phyloP scores from a whole-genome alignment of 2,888 invertebrate species.

The Lepeophtheirus nordmannii region DNA sequence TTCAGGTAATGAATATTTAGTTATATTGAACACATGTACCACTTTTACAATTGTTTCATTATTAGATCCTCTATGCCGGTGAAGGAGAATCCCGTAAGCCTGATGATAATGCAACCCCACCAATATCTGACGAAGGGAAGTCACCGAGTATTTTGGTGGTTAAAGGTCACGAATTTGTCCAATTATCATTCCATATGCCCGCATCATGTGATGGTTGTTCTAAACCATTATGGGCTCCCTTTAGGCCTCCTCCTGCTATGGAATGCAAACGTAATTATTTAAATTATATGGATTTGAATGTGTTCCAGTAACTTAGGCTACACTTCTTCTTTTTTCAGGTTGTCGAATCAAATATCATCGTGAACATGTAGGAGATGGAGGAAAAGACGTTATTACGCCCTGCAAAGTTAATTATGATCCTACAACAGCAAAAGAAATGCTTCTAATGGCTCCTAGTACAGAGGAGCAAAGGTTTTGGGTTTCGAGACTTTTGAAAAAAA shows the following conservation, averaged over 20 bases:
- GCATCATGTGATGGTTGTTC: conserved; percentile 95
- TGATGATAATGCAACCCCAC: conserved; percentile 31
- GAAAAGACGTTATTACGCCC: conserved; percentile 71
- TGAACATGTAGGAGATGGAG: conserved; percentile 73
- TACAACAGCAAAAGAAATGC: conserved; percentile 76
- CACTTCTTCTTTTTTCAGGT: conserved; percentile 44
- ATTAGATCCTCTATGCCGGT: conserved; percentile 80
- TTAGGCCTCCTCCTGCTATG: conserved; percentile 89
- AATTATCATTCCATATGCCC: conserved; percentile 93
- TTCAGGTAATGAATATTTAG: conserved; percentile 44
- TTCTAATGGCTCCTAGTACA: conserved; percentile 65
- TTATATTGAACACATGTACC: neutral
- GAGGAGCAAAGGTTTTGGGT: conserved; percentile 81
- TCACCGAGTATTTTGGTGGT: conserved; percentile 23
- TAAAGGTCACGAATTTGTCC: conserved; percentile 77
- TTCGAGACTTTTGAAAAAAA: conserved; percentile 69
- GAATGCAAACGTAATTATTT: conserved; percentile 66
- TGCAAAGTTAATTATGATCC: conserved; percentile 82
- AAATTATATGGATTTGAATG: neutral
- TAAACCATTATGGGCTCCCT: conserved; percentile 91
- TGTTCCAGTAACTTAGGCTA: conserved; percentile 22
- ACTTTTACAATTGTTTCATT: neutral
- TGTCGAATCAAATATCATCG: conserved; percentile 95
- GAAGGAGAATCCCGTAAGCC: conserved; percentile 60
- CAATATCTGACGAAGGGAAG: conserved; percentile 28